A percentile compares a stretch with the other conserved stretches of the same genome.
These are phyloP conservation scores for Cenopis cana DNA, from an alignment of 2,888 invertebrate species.

Conservation along the genomic window DNA sequence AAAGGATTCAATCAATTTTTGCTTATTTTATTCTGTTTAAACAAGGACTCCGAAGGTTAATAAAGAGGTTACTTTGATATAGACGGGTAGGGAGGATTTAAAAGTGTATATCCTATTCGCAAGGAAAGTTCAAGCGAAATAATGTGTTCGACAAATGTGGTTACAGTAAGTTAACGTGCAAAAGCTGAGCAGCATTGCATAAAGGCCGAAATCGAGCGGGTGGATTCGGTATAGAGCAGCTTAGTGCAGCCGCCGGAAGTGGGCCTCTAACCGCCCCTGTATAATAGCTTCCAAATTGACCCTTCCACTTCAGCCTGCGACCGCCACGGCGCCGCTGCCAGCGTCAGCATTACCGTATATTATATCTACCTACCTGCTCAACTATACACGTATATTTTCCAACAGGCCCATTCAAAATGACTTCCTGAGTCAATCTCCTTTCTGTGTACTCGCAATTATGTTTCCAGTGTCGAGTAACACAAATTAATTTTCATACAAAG, in stretches of 20 bases:
- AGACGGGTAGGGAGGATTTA: background rate
- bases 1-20: slow-evolving; percentile 49
- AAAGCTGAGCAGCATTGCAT: slow-evolving; percentile 70
- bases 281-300: slow-evolving; percentile 84
- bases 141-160: slow-evolving; percentile 54
- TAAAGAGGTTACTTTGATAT: slow-evolving; percentile 9
- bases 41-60: slow-evolving; percentile 35
- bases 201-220: slow-evolving; percentile 80
- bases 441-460: slow-evolving; percentile 51
- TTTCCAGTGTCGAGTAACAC: slow-evolving; percentile 50
- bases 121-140: slow-evolving; percentile 27
- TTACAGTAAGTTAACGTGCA: slow-evolving; percentile 56
- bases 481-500: slow-evolving; percentile 72
- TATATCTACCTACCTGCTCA: background rate
- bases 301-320: slow-evolving; percentile 71
- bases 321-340: slow-evolving; percentile 54
- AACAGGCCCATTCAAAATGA: slow-evolving; percentile 25
- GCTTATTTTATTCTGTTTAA: slow-evolving; percentile 45
- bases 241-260: slow-evolving; percentile 84
- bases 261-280: slow-evolving; percentile 81
- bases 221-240: slow-evolving; percentile 77
- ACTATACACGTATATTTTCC: slow-evolving; percentile 22
- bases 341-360: slow-evolving; percentile 60
- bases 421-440: slow-evolving; percentile 39
- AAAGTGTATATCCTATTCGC: slow-evolving; percentile 14